Evolutionary conservation across 2,797 vertebrate species (phyloP), one percentile per base, ranked within the genome.

Genomic region (Periparus ater): DNA sequence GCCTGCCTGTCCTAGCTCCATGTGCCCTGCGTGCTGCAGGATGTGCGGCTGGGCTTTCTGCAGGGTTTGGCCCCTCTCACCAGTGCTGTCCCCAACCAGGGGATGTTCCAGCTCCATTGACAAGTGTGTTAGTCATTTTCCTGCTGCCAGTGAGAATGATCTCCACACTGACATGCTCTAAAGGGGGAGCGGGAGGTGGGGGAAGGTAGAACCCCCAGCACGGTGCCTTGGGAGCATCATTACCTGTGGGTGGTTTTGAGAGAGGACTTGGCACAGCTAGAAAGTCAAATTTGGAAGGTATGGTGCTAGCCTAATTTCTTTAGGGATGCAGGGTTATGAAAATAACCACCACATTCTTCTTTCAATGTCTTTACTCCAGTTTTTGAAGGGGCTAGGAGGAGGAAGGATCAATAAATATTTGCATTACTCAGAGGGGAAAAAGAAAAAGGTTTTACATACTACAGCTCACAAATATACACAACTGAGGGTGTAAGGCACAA

Each of bases 401-500:
- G 67, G 66, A 85, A 88, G 84, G 80, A 91, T 96, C 97, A 98
- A 98, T 98, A 98, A 98, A 98, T 98, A 98, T 96, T 95, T 96
- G 97, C 93, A 97, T 97, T 97, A 96, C 97, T 96, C 96, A 87
- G 96, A 97, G 96, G 93, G 95, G 95, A 93, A 94, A 95, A 84
- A 85, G 70, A 94, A 82, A 78, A 93, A 93, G 88, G 88, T 96
- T 96, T 97, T 97, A 97, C 96, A 92, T 94, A 97, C 57, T 94
- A 99, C 98, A 98, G 97, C 98, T 98, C 98, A 99, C 98, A 98
- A 98, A 98, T 98, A 98, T 98, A 99, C 98, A 99, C 99, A 99
- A 99, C 98, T 98, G 96, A 98, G 98, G 99, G 99, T 99, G 99
- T 99, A 99, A 99, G 99, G 99, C 99, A 99, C 99, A 99, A 98